A percentile compares a stretch with the other conserved stretches of the same genome.
Evolutionary conservation across 2,113 vertebrate species (phyloP).

Genomic region (Nothoprocta perdicaria): DNA sequence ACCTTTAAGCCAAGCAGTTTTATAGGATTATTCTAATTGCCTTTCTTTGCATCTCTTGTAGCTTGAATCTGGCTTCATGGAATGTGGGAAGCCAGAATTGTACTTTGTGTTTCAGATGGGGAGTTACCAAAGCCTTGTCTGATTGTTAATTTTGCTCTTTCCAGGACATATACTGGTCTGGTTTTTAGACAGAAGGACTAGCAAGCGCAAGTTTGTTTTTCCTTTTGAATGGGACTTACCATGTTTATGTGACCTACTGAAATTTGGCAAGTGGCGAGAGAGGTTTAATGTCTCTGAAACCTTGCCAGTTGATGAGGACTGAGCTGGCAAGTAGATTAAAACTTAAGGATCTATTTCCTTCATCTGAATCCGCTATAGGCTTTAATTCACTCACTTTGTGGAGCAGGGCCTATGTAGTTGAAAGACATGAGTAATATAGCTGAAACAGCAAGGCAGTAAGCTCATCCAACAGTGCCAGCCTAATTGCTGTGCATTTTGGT

Average conservation of each 20-base stretch:
- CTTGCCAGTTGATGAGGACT: slow-evolving; percentile 8
- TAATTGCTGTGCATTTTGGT: not conserved
- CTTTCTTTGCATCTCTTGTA: not conserved
- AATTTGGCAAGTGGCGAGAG: not conserved
- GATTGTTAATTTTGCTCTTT: not conserved
- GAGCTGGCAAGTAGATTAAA: not conserved
- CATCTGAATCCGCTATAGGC: not conserved
- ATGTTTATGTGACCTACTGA: not conserved
- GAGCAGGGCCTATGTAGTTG: not conserved
- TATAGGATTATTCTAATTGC: not conserved
- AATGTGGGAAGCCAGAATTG: not conserved
- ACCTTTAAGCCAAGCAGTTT: not conserved
- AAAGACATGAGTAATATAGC: not conserved
- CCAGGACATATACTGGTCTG: slow-evolving; percentile 9
- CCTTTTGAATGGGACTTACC: not conserved
- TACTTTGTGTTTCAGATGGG: not conserved
- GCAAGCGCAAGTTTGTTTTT: slow-evolving; percentile 12
- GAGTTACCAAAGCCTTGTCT: not conserved
- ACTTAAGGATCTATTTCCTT: not conserved
- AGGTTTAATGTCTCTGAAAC: slow-evolving; percentile 13
- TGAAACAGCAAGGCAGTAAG: not conserved
- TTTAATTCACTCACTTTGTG: not conserved
- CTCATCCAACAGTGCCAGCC: not conserved
- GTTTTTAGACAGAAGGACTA: slow-evolving; percentile 18
- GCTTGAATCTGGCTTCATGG: not conserved